phyloP scores from a whole-genome alignment of 2,888 invertebrate genomes.

The Scotopteryx bipunctaria region DNA sequence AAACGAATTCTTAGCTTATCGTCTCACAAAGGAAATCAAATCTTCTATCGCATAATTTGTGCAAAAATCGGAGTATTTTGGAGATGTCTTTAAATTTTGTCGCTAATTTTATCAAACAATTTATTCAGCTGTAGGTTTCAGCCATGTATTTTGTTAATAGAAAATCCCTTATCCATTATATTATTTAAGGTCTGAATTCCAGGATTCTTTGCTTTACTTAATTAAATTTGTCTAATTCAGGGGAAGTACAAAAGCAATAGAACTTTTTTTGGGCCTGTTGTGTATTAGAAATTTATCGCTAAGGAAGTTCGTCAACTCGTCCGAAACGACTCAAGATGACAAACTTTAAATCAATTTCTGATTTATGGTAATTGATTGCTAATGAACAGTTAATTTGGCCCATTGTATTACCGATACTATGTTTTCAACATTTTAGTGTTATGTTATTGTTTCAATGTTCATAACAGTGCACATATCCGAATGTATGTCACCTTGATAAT shows the following conservation, averaged over 20 bases:
- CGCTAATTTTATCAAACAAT: background rate
- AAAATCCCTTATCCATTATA: too few species aligned
- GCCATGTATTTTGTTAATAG: slow-evolving; percentile 4
- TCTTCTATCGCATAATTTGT: slow-evolving; percentile 17
- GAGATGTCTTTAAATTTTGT: slow-evolving; percentile 3
- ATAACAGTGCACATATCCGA: slow-evolving; percentile 19
- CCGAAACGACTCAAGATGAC: too few species aligned
- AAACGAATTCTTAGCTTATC: slow-evolving; percentile 34
- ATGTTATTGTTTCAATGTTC: slow-evolving; percentile 20
- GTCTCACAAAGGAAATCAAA: slow-evolving; percentile 25
- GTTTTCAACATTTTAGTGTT: slow-evolving; percentile 10
- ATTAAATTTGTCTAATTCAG: too few species aligned
- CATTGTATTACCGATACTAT: slow-evolving; percentile 7
- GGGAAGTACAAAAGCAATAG: too few species aligned
- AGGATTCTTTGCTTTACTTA: too few species aligned
- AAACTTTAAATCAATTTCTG: too few species aligned
- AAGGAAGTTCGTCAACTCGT: too few species aligned
- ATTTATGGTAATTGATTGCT: too few species aligned
- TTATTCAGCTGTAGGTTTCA: background rate
- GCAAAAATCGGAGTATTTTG: slow-evolving; percentile 15
- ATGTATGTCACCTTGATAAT: slow-evolving; percentile 19
- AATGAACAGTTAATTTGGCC: background rate
- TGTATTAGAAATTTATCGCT: too few species aligned
- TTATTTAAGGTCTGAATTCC: too few species aligned
- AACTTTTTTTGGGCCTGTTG: too few species aligned